A percentile compares a stretch with the other conserved stretches of the same genome.
These are phyloP conservation scores for Mactra quadrangularis DNA, from an alignment of 1,140 invertebrate species.

Conservation along the genomic window DNA sequence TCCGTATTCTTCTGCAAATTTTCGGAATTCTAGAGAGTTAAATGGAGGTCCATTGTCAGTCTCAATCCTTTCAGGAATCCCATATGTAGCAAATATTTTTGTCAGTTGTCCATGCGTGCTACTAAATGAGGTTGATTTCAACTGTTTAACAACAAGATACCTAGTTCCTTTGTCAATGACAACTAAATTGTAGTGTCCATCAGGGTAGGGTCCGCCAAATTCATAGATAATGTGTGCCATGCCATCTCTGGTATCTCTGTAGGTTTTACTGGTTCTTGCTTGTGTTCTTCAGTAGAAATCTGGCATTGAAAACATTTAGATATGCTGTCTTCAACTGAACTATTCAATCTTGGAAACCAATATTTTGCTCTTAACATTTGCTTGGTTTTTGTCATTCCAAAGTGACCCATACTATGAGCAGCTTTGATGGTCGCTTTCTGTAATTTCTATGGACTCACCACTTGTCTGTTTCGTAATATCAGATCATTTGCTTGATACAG, in stretches of 20 bases:
- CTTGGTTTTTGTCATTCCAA: slow-evolving; percentile 67
- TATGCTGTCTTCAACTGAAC: slow-evolving; percentile 53
- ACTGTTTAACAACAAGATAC: slow-evolving; percentile 67
- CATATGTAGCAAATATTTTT: slow-evolving; percentile 58
- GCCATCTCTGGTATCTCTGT: slow-evolving; percentile 15
- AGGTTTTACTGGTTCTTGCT: background rate
- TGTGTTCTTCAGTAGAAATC: slow-evolving; percentile 48
- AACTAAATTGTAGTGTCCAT: slow-evolving; percentile 71
- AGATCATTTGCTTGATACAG: slow-evolving; percentile 32
- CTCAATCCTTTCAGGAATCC: slow-evolving; percentile 58
- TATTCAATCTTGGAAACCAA: slow-evolving; percentile 64
- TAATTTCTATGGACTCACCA: slow-evolving; percentile 62
- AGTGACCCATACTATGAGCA: slow-evolving; percentile 62
- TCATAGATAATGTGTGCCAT: slow-evolving; percentile 64
- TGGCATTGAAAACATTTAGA: slow-evolving; percentile 61
- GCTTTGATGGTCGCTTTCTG: slow-evolving; percentile 52
- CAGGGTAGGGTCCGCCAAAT: slow-evolving; percentile 71
- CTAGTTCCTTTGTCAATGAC: slow-evolving; percentile 72
- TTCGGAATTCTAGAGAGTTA: slow-evolving; percentile 20
- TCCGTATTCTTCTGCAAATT: slow-evolving; percentile 43
- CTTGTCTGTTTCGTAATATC: slow-evolving; percentile 54
- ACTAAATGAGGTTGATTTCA: slow-evolving; percentile 32
- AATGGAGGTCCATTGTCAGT: slow-evolving; percentile 67
- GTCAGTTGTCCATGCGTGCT: slow-evolving; percentile 39
- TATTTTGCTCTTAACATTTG: slow-evolving; percentile 59